Evolutionary conservation across 2,797 vertebrate species (phyloP).

Genomic region (Mormyrus hasselquistii): DNA sequence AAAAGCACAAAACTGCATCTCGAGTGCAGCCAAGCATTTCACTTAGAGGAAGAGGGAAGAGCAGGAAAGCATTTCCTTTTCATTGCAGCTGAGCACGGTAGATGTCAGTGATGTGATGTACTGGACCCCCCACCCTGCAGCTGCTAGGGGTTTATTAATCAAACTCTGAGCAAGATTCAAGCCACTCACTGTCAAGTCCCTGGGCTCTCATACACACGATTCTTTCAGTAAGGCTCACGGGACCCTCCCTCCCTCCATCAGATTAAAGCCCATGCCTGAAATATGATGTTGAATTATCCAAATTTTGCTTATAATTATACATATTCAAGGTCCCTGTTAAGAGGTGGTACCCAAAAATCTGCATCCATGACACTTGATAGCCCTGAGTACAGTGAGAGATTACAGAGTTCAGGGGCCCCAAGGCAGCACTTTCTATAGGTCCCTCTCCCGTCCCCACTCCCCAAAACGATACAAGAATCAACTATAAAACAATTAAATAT

Average conservation of each 20-base stretch:
- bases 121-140: background rate
- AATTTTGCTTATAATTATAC: background rate
- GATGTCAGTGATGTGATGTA: background rate
- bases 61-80: background rate
- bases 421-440: background rate
- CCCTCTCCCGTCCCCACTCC: background rate
- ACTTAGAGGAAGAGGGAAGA: background rate
- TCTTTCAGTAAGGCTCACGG: background rate
- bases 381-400: background rate
- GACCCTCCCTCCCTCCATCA: background rate
- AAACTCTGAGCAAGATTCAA: conserved; percentile 3
- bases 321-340: background rate
- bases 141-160: background rate
- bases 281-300: background rate
- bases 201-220: background rate
- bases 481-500: background rate
- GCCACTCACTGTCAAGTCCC: background rate
- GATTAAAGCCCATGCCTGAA: background rate
- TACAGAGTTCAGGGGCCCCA: background rate
- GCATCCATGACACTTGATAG: background rate
- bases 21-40: background rate
- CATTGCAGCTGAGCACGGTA: background rate
- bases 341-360: background rate
- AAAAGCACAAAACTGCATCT: conserved; percentile 1
- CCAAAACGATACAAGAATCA: background rate